Conservation (phyloP, 2,113 vertebrate species). For the Columba janthina region DNA sequence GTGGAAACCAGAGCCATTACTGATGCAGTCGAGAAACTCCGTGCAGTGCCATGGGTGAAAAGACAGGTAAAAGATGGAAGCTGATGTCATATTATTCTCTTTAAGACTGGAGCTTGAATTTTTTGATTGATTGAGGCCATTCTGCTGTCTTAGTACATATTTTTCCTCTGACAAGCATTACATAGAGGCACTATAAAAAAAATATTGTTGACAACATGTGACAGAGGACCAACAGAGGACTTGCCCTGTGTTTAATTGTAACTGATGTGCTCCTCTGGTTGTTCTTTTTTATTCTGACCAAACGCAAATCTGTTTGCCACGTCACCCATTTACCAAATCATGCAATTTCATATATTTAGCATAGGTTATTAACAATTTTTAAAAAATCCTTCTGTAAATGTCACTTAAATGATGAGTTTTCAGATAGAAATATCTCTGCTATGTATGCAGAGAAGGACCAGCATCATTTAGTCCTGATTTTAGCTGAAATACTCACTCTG, state of each 20-base stretch:
- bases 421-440: not conserved
- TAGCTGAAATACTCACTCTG: not conserved
- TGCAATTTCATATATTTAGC: not conserved
- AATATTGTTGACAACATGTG: not conserved
- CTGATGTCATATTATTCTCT: not conserved
- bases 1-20: conserved; percentile 73
- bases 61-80: conserved; percentile 49
- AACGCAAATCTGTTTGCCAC: not conserved
- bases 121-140: not conserved
- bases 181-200: not conserved
- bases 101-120: not conserved
- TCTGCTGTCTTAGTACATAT: not conserved
- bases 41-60: not conserved
- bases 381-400: not conserved
- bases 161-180: not conserved
- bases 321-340: not conserved
- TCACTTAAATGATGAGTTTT: not conserved
- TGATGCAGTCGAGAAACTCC: conserved; percentile 56
- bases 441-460: not conserved
- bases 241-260: not conserved
- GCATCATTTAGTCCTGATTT: not conserved
- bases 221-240: not conserved
- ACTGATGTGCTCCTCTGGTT: not conserved
- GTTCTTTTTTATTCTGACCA: not conserved
- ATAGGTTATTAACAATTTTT: not conserved